These are phyloP conservation scores for Nannoperca australis DNA, from an alignment of 2,797 vertebrate genomes.

Conservation along the genomic window DNA sequence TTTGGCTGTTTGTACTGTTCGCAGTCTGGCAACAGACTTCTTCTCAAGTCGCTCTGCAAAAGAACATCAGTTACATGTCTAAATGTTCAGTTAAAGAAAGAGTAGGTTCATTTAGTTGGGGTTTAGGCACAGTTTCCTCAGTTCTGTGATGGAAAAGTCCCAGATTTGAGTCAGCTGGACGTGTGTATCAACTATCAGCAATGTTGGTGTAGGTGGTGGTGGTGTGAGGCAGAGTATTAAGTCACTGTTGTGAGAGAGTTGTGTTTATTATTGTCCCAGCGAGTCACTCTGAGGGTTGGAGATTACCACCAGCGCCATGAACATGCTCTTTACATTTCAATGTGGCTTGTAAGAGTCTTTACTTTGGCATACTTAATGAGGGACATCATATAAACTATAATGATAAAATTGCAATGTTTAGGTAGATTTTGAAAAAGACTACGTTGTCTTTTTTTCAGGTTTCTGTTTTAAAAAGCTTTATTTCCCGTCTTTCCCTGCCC, in stretches of 20 bases:
- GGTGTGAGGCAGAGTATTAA: constrained; percentile 4
- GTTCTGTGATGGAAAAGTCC: constrained; percentile 33
- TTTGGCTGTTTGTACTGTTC: not conserved
- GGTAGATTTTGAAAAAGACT: not conserved
- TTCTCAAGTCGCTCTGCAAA: not conserved
- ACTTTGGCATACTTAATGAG: not conserved
- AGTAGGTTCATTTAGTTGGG: constrained; percentile 27
- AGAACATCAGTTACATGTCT: not conserved
- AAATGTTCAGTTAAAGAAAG: not conserved
- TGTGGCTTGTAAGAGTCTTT: not conserved
- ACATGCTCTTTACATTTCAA: not conserved
- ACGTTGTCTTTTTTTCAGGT: not conserved
- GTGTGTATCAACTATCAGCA: constrained; percentile 40
- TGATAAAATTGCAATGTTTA: not conserved
- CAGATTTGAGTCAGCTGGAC: constrained; percentile 28
- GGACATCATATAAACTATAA: not conserved
- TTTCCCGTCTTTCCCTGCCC: constrained; percentile 26
- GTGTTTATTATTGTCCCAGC: constrained; percentile 33
- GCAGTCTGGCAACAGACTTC: not conserved
- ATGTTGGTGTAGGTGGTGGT: constrained; percentile 5
- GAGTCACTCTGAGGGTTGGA: not conserved
- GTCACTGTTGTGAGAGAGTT: constrained; percentile 27
- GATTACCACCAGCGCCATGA: not conserved
- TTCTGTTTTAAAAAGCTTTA: constrained; percentile 3
- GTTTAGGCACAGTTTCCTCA: constrained; percentile 24